Base-by-base conservation (phyloP, 2,797 vertebrate genomes). In the Clarias fuscus region DNA sequence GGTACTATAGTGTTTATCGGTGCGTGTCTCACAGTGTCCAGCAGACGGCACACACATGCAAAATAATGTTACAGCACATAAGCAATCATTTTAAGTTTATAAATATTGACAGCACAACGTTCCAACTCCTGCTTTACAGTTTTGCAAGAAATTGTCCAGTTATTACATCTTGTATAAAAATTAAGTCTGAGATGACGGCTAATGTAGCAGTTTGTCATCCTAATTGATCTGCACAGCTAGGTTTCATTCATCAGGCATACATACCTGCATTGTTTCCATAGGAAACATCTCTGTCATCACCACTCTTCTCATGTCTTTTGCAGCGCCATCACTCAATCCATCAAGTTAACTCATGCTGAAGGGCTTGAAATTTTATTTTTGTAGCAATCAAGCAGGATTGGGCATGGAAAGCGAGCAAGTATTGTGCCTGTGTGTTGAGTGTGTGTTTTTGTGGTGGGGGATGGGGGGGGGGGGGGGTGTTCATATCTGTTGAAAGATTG, bases 351-450 rank as follows among this genome's bases (percentile, higher is more conserved):
- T 84, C 76, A 72, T 81, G 88, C 24, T 90, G 89, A 89, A 83
- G 84, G 85, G 68, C 71, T 82, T 85, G 62, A 86, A 89, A 89
- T 85, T 83, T 80, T 89, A 84, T 90, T 90, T 90, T 89, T 90
- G 80, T 83, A 80, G 84, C 89, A 87, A 85, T 85, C 82, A 83
- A 88, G 87, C 88, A 89, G 82, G 88, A 88, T 84, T 85, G 82
- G 84, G 70, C 88, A 89, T 67, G 85, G 75, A 73, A 78, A 87
- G 81, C 65, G 61, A 89, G 72, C 53, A 48, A 83, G 82, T 71
- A 85, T 90, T 88, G 89, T 87, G 73, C 71, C 79, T 85, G 48
- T 79, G 65, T 88, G 89, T 62, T 89, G 88, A 86, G 83, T 89
- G 85, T 53, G 2, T 53, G 48, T 53, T 53, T 13, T 53, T 53